Evolutionary conservation across 2,113 vertebrate genomes (phyloP).

Genomic region (Equus quagga): DNA sequence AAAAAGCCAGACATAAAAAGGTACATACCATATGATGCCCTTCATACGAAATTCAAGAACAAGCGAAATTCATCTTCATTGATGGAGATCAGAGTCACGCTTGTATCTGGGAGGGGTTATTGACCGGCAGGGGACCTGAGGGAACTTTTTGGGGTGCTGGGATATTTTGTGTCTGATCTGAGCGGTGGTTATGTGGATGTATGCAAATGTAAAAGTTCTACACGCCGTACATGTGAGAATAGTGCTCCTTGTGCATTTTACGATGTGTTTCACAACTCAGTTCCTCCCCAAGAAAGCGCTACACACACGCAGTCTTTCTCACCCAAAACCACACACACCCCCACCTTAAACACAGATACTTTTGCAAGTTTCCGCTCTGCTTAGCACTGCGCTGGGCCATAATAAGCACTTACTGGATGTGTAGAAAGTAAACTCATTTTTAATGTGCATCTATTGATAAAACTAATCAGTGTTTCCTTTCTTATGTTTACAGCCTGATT

Average conservation of each 20-base stretch:
- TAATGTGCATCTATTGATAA: neutral
- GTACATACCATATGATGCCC: neutral
- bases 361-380: neutral
- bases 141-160: neutral
- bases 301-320: neutral
- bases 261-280: neutral
- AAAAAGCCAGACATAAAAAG: neutral
- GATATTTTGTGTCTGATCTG: neutral
- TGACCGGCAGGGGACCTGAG: neutral
- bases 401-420: neutral
- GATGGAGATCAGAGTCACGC: neutral
- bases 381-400: neutral
- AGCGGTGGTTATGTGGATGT: neutral
- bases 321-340: neutral
- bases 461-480: neutral
- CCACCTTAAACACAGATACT: neutral
- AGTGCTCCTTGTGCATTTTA: neutral
- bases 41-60: neutral
- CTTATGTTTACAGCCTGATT: neutral
- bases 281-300: neutral
- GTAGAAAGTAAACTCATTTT: conserved; percentile 20
- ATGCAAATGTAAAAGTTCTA: neutral
- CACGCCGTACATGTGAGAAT: neutral
- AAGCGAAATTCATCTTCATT: neutral
- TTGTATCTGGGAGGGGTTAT: neutral